Base-by-base conservation (phyloP, 2,888 invertebrate species). In the Leptinotarsa rubiginosa region DNA sequence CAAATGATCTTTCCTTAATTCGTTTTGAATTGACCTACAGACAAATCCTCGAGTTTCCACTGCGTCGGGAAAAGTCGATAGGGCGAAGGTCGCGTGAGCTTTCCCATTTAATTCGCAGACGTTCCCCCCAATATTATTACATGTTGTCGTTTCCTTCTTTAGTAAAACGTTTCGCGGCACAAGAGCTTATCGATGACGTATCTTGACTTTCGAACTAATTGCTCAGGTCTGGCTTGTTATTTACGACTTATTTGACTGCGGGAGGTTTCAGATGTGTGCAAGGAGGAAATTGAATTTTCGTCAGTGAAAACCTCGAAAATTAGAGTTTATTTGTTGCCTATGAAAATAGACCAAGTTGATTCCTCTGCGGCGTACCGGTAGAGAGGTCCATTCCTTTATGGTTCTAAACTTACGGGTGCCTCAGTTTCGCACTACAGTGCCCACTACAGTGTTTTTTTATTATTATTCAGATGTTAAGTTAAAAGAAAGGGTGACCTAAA, bases 1-100 rank as follows among this genome's bases (percentile, higher is more conserved):
- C 15, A n/a, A 69, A 70, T 75, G 72, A 76, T 76, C 74, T 75
- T 78, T 76, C 70, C 69, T 75, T 78, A 78, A 78, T 78, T 78
- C 74, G 72, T 76, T 78, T 78, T 78, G 77, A 78, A 78, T 78
- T 78, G 78, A 78, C 76, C 78, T 74, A 59, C 50, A 70, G 52
- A 65, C 70, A 41, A 59, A 50, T 49, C 69, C 47, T 62, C 59
- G n/a, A 52, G 41, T 69, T 54, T 70, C 62, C 70, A 16, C 12
- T 16, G 22, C 20, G 10, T 41, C 12, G 4, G 25, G 59, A 49
- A 65, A 66, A 65, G 69, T 69, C 65, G 50, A 47, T 56, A 41
- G 31, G 62, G 50, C 10, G 66, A 52, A 62, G 20, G 54, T 66
- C 69, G 73, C 56, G 70, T 66, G 73, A 69, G 59, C 65, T 70